Percentiles rank a stretch among this genome's conserved stretches.
Evolutionary conservation across 2,888 invertebrate species (phyloP).

Genomic region (Sepioteuthis lessoniana): DNA sequence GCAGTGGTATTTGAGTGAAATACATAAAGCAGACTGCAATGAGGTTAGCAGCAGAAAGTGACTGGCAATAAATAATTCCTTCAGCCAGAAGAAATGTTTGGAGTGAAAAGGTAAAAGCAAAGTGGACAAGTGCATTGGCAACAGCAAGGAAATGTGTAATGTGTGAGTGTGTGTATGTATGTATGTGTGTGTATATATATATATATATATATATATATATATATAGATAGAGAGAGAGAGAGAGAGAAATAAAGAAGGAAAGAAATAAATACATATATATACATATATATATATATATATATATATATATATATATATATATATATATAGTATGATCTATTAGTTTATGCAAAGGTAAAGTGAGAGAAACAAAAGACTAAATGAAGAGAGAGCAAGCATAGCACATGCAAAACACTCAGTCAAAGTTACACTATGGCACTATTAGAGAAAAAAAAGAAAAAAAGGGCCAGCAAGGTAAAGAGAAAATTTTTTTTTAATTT

Average conservation of each 20-base stretch:
- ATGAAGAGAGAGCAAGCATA: not conserved
- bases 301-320: not conserved
- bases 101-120: not conserved
- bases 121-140: not conserved
- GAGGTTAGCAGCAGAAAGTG: not conserved
- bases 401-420: slow-evolving; percentile 49
- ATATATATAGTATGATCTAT: not conserved
- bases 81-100: not conserved
- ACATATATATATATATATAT: not conserved
- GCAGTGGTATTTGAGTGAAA: too few species aligned
- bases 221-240: not conserved
- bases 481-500: not conserved
- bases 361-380: not conserved
- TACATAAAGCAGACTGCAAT: not conserved
- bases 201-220: not conserved
- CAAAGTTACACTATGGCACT: slow-evolving; percentile 40
- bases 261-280: not conserved
- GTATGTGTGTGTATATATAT: not conserved
- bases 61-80: not conserved
- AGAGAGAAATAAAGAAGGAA: not conserved
- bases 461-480: not conserved
- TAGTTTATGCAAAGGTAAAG: not conserved
- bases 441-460: not conserved
- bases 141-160: not conserved
- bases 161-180: not conserved